These are phyloP conservation scores for Grus americana DNA, from an alignment of 2,113 vertebrate genomes.

Conservation along the genomic window DNA sequence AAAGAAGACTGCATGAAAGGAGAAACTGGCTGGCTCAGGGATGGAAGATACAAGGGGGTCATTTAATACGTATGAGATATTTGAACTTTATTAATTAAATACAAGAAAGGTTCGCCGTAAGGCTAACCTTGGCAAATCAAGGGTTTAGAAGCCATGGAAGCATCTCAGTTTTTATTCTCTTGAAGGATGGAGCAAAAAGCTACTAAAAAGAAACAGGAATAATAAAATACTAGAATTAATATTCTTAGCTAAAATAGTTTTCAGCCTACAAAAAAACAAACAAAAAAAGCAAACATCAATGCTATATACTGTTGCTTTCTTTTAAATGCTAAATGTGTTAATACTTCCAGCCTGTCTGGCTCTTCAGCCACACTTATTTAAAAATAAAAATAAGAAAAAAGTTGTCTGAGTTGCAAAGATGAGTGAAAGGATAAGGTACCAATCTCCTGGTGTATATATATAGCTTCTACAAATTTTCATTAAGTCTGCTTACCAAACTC, in stretches of 20 bases:
- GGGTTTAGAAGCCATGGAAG: background rate
- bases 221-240: background rate
- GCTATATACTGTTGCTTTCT: background rate
- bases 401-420: background rate
- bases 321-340: background rate
- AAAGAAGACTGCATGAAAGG: background rate
- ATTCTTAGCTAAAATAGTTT: background rate
- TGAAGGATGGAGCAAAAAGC: background rate
- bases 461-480: background rate
- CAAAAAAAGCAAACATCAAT: background rate
- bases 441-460: background rate
- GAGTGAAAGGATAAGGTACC: background rate
- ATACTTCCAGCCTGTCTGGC: background rate
- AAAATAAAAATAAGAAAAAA: background rate
- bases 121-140: background rate
- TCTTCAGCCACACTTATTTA: background rate
- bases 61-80: background rate
- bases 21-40: background rate
- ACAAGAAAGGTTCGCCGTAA: background rate
- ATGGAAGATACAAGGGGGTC: background rate
- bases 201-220: background rate
- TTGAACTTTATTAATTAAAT: background rate
- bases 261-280: background rate
- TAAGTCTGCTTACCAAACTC: background rate
- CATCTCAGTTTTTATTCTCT: background rate